Evolutionary conservation across 2,797 vertebrate genomes (phyloP).

Genomic region (Propithecus perrieri): DNA sequence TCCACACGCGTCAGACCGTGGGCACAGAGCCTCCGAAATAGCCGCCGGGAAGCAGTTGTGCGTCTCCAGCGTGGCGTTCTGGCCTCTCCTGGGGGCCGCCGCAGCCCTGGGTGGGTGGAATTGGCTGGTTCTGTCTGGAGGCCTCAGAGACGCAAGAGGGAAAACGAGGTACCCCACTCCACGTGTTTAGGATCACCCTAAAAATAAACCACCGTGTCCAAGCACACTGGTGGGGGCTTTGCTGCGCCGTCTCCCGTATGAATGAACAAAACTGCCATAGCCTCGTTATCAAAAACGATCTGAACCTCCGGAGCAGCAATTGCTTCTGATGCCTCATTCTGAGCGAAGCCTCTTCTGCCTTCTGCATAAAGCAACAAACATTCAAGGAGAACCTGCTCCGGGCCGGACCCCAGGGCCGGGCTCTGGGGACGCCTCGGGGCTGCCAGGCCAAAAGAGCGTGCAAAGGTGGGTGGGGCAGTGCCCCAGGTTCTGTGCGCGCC

Average conservation of each 20-base stretch:
- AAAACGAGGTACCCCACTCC: not conserved
- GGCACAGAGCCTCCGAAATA: accelerated
- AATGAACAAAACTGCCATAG: accelerated
- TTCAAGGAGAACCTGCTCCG: not conserved
- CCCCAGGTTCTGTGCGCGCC: no score
- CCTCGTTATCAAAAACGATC: not conserved
- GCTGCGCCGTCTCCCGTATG: not conserved
- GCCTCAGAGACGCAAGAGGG: not conserved
- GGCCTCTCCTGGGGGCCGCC: accelerated
- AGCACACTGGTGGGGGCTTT: accelerated
- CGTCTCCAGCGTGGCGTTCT: accelerated
- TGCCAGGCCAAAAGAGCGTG: no score
- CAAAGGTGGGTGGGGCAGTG: accelerated
- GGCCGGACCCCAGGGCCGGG: not conserved
- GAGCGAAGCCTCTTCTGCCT: not conserved
- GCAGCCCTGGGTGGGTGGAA: accelerated
- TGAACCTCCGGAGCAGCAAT: accelerated
- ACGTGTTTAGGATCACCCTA: not conserved
- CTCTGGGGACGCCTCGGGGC: accelerated
- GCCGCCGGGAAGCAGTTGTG: accelerated
- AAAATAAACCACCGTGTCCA: not conserved
- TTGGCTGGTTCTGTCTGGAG: not conserved
- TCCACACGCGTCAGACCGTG: accelerated
- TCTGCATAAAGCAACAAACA: not conserved
- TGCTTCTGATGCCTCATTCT: not conserved